Evolutionary conservation across 2,113 vertebrate species (phyloP).

Genomic region (Panurus biarmicus): DNA sequence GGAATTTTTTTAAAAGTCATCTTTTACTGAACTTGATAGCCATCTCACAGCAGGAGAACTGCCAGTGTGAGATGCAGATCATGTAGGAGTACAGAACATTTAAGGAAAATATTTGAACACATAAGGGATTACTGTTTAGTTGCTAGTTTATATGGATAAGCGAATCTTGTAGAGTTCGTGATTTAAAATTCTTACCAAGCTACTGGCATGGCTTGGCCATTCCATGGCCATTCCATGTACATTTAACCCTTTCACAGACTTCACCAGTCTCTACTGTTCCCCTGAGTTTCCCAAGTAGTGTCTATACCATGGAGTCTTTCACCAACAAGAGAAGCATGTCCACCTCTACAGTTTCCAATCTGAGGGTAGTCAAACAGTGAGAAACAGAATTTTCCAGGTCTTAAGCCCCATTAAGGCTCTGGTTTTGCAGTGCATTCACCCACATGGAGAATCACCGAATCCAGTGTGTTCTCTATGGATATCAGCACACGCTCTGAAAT

Average conservation of each 20-base stretch:
- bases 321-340: neutral
- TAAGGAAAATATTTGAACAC: neutral
- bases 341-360: neutral
- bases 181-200: neutral
- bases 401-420: neutral
- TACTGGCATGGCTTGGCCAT: neutral
- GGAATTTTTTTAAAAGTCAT: neutral
- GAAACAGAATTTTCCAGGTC: neutral
- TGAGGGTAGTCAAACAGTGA: neutral
- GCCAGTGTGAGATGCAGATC: neutral
- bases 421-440: neutral
- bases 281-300: neutral
- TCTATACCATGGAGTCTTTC: neutral
- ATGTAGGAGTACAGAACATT: neutral
- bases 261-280: neutral
- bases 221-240: neutral
- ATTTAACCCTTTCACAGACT: neutral
- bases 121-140: neutral
- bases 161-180: neutral
- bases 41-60: neutral
- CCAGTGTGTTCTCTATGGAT: neutral
- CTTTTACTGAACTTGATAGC: neutral
- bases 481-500: neutral
- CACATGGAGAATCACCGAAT: neutral
- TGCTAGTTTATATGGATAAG: neutral